These are phyloP conservation scores for Netelia fuscicornis DNA, from an alignment of 2,888 invertebrate genomes.

Conservation along the genomic window DNA sequence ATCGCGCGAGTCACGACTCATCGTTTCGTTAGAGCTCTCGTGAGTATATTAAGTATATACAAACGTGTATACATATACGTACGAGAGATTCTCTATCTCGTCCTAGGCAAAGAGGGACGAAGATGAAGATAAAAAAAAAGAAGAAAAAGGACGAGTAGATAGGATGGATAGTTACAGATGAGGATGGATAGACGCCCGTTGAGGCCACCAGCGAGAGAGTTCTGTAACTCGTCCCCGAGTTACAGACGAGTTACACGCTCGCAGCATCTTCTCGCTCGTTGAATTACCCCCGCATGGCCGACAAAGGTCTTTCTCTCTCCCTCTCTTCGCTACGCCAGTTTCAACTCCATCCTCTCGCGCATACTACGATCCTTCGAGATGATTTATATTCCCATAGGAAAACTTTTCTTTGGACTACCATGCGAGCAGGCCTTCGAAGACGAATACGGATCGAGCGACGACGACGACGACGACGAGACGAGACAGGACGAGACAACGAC, in stretches of 20 bases:
- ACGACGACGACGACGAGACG: not conserved
- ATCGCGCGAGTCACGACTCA: conserved; percentile 59
- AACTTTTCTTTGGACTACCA: not conserved
- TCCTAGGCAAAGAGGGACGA: not conserved
- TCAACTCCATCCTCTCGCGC: not conserved
- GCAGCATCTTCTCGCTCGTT: not conserved
- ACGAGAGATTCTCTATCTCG: not conserved
- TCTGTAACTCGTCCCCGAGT: conserved; percentile 19
- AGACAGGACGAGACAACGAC: not conserved
- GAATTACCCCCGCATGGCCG: conserved; percentile 8
- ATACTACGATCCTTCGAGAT: conserved; percentile 34
- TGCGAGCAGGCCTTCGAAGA: too few species aligned
- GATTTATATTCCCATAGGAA: conserved; percentile 62
- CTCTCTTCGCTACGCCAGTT: not conserved
- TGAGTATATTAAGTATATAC: conserved; percentile 44
- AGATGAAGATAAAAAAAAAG: conserved; percentile 30
- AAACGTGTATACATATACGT: conserved; percentile 8
- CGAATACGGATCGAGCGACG: not conserved
- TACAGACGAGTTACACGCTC: conserved; percentile 10
- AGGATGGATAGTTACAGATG: conserved; percentile 45
- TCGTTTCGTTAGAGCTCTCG: conserved; percentile 53
- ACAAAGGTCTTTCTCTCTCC: not conserved
- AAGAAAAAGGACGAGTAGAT: conserved; percentile 20
- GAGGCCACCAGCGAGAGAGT: conserved; percentile 39
- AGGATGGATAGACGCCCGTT: conserved; percentile 25